Conservation (phyloP, 2,888 invertebrate species). For the Patella caerulea region DNA sequence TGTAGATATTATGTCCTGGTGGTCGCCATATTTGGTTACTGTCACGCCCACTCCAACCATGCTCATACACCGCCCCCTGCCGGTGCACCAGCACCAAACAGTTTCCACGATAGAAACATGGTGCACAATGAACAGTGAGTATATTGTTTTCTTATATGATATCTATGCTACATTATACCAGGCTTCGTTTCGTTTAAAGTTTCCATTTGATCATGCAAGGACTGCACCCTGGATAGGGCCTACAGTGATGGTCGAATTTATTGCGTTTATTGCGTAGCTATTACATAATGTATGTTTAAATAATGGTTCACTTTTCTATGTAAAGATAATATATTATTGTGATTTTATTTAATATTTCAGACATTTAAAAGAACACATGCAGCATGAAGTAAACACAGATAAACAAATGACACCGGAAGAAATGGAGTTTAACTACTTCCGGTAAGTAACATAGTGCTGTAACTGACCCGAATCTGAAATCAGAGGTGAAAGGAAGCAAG, state of each 20-base stretch:
- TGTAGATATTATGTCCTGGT: no score
- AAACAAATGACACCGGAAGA: slow-evolving; percentile 84
- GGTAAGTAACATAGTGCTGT: slow-evolving; percentile 68
- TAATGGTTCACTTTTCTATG: no score
- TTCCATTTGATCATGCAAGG: no score
- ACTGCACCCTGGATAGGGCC: no score
- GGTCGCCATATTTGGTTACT: no score
- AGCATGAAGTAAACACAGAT: slow-evolving; percentile 77
- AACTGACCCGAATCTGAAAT: no score
- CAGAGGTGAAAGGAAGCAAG: no score
- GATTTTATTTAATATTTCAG: slow-evolving; percentile 72
- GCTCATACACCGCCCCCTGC: neutral
- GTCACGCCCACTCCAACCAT: neutral
- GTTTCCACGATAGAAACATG: slow-evolving; percentile 53
- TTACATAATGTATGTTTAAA: no score
- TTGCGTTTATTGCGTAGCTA: no score
- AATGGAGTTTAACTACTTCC: slow-evolving; percentile 87
- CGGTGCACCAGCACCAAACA: slow-evolving; percentile 34
- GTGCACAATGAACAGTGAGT: slow-evolving; percentile 56
- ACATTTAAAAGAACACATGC: slow-evolving; percentile 85
- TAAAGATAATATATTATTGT: neutral
- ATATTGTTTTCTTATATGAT: neutral
- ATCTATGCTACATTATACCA: no score
- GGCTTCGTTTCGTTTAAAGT: no score
- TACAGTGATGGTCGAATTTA: no score